phyloP scores from a whole-genome alignment of 2,888 invertebrate species.

The Phymatocera aterrima region DNA sequence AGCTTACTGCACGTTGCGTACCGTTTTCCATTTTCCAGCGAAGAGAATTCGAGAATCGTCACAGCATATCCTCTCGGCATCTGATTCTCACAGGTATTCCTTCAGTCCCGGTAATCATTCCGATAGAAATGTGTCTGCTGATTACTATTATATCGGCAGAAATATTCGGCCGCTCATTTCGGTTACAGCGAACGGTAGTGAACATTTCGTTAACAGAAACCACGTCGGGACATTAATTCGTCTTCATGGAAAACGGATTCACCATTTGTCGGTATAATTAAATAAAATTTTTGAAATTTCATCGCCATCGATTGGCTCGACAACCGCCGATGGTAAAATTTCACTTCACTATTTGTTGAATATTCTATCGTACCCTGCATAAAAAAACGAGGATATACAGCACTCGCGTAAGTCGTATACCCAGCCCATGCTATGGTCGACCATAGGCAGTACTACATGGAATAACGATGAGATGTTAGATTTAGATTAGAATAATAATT shows the following conservation, averaged over 20 bases:
- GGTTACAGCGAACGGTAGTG: not conserved
- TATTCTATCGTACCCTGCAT: slow-evolving; percentile 7
- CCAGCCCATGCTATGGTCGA: not conserved
- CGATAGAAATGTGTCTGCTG: too few species aligned
- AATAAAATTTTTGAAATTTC: not conserved
- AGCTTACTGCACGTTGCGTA: too few species aligned
- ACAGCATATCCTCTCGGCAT: too few species aligned
- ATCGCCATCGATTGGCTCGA: not conserved
- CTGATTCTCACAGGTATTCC: too few species aligned
- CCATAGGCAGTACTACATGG: not conserved
- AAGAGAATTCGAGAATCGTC: too few species aligned
- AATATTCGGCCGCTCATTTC: not conserved
- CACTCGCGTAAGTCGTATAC: not conserved
- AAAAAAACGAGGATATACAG: too few species aligned
- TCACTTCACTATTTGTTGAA: not conserved
- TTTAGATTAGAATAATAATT: slow-evolving; percentile 35
- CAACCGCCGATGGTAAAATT: not conserved
- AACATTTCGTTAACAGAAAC: not conserved
- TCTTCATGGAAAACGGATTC: not conserved
- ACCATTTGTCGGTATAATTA: not conserved
- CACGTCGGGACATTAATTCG: not conserved
- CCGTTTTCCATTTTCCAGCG: too few species aligned
- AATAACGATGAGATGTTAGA: slow-evolving; percentile 14
- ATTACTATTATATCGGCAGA: too few species aligned
- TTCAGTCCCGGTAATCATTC: too few species aligned